phyloP scores from a whole-genome alignment of 2,888 invertebrate species.

The Idaea dimidiata region DNA sequence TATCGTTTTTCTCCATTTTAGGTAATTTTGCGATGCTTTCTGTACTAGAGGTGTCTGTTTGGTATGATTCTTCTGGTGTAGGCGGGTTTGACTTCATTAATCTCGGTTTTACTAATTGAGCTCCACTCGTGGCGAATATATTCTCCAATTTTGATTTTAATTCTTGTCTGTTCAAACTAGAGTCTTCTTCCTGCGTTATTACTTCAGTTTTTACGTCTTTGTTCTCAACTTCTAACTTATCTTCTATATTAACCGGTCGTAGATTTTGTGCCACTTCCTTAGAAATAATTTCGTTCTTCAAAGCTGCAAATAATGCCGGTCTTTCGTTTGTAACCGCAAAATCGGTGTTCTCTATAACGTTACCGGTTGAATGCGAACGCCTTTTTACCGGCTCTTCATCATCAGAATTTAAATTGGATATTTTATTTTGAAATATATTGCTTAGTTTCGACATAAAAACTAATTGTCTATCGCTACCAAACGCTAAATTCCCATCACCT shows the following conservation, averaged over 20 bases:
- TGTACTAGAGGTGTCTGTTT: conserved; percentile 54
- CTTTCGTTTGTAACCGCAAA: conserved; percentile 41
- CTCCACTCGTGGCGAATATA: conserved; percentile 64
- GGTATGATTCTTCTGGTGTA: conserved; percentile 61
- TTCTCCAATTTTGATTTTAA: conserved; percentile 68
- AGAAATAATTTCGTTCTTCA: conserved; percentile 62
- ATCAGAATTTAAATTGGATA: conserved; percentile 37
- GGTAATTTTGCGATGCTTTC: conserved; percentile 62
- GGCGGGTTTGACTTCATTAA: conserved; percentile 64
- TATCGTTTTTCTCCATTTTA: conserved; percentile 70
- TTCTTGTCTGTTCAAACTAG: conserved; percentile 57
- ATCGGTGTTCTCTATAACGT: conserved; percentile 47
- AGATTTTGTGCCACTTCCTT: conserved; percentile 48
- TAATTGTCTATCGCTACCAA: conserved; percentile 60
- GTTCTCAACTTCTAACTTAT: conserved; percentile 20
- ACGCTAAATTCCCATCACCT: conserved; percentile 52
- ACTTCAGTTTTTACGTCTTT: conserved; percentile 26
- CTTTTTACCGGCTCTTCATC: conserved; percentile 49
- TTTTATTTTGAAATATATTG: conserved; percentile 62
- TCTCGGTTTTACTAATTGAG: conserved; percentile 53
- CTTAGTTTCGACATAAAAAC: conserved; percentile 70
- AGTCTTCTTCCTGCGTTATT: conserved; percentile 44
- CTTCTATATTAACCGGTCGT: conserved; percentile 46
- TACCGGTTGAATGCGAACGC: conserved; percentile 65
- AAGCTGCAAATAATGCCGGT: conserved; percentile 52